Conservation (phyloP, 2,113 vertebrate species). For the Mesocricetus auratus region DNA sequence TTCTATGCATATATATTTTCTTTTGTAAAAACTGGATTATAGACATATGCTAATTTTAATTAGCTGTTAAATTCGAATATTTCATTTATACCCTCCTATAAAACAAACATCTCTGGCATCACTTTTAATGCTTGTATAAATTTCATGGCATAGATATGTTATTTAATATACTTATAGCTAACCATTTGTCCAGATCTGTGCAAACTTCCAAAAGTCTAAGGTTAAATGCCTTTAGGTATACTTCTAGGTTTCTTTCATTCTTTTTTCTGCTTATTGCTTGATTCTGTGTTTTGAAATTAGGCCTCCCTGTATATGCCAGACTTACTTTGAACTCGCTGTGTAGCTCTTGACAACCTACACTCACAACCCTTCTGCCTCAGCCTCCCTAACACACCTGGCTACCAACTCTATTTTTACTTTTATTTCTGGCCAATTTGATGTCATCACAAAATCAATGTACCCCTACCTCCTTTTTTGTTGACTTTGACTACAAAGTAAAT, state of each 20-base stretch:
- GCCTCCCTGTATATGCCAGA: neutral
- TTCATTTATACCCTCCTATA: conserved; percentile 31
- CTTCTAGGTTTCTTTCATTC: neutral
- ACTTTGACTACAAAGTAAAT: neutral
- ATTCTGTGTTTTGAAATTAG: neutral
- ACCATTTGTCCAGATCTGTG: conserved; percentile 1
- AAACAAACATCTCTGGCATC: conserved; percentile 12
- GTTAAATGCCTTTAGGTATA: conserved; percentile 10
- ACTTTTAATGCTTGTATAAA: conserved; percentile 23
- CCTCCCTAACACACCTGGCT: neutral
- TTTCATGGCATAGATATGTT: neutral
- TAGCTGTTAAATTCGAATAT: conserved; percentile 17
- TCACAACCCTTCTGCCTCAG: neutral
- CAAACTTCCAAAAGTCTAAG: neutral
- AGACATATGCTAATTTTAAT: conserved; percentile 17
- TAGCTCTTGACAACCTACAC: neutral
- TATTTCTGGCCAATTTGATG: neutral
- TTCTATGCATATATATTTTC: neutral
- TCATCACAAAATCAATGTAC: neutral
- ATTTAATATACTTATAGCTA: conserved; percentile 10
- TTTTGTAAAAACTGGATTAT: conserved; percentile 37
- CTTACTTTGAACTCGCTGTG: neutral
- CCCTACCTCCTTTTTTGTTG: neutral
- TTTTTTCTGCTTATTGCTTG: neutral
- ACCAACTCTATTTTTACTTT: neutral